Percentiles rank a stretch among this genome's conserved stretches.
These are phyloP conservation scores for Drosophila incognita DNA, from an alignment of 2,888 invertebrate species.

Conservation along the genomic window DNA sequence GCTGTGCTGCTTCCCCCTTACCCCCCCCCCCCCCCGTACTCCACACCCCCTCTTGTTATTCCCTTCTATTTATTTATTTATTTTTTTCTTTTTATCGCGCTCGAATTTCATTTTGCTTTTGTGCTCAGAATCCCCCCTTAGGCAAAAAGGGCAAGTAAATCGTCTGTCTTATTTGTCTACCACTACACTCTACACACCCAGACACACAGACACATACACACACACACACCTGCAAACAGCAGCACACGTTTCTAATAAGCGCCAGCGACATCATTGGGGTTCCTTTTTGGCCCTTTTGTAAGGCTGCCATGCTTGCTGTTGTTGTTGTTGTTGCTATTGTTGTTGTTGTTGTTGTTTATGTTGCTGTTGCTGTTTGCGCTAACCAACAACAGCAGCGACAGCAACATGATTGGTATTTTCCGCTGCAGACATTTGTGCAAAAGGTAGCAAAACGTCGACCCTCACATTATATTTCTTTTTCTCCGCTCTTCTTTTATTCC, in stretches of 20 bases:
- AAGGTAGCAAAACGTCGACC: conserved; percentile 55
- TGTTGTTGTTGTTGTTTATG: conserved; percentile 15
- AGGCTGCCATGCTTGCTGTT: conserved; percentile 42
- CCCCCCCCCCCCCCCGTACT: not conserved
- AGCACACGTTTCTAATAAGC: conserved; percentile 70
- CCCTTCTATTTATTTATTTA: not conserved
- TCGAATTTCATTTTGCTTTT: conserved; percentile 65
- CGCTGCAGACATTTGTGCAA: conserved; percentile 77
- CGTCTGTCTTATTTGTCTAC: conserved; percentile 80
- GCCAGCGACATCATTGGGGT: conserved; percentile 55
- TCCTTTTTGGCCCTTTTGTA: conserved; percentile 52
- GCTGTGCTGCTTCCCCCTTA: conserved; percentile 17
- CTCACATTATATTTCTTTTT: conserved; percentile 53
- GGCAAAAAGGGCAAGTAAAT: conserved; percentile 69
- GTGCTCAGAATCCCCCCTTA: conserved; percentile 25
- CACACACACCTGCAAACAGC: conserved; percentile 11
- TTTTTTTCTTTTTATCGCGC: conserved; percentile 53
- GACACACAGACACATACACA: conserved; percentile 10
- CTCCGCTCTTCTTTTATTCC: conserved; percentile 14
- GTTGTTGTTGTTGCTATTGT: conserved; percentile 18
- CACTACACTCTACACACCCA: conserved; percentile 54
- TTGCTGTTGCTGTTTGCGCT: conserved; percentile 48
- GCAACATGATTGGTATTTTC: conserved; percentile 79
- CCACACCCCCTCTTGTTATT: not conserved
- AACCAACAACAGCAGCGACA: conserved; percentile 66